Percentiles rank a stretch among this genome's conserved stretches.
Conservation (phyloP, 2,888 invertebrate genomes). For the Zonitis immaculata region DNA sequence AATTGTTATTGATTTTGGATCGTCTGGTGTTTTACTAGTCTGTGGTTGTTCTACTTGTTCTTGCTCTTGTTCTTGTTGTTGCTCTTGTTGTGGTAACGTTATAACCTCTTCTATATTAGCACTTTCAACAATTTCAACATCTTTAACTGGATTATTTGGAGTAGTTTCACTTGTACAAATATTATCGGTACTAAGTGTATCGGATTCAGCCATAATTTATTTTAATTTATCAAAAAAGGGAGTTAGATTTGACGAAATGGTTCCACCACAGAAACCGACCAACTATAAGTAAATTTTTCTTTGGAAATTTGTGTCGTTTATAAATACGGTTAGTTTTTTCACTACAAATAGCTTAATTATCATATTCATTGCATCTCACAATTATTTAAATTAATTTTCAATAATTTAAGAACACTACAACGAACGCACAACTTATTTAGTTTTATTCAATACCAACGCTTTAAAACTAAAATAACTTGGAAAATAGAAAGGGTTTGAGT, state of each 20-base stretch:
- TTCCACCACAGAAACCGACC: no score
- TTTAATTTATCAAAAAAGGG: neutral
- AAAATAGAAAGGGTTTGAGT: neutral
- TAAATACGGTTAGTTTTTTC: no score
- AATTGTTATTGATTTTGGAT: constrained; percentile 21
- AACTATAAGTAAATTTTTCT: no score
- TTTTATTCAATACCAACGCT: neutral
- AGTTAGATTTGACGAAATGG: neutral
- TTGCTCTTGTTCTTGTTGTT: neutral
- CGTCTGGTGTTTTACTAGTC: constrained; percentile 18
- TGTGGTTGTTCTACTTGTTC: neutral
- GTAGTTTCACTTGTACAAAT: constrained; percentile 20
- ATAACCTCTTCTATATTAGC: constrained; percentile 6
- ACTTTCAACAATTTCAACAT: constrained; percentile 13
- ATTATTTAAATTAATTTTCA: no score
- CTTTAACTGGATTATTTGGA: constrained; percentile 3
- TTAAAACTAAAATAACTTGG: neutral
- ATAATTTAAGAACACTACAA: no score
- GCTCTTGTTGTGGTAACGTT: neutral
- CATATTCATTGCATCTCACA: no score
- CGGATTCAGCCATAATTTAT: constrained; percentile 34
- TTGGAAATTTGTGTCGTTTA: no score
- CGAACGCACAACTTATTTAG: no score
- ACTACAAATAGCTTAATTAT: no score
- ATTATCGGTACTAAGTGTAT: constrained; percentile 32